Conservation (phyloP, 64 coral and sea anemone species). For the Actinia tenebrosa region DNA sequence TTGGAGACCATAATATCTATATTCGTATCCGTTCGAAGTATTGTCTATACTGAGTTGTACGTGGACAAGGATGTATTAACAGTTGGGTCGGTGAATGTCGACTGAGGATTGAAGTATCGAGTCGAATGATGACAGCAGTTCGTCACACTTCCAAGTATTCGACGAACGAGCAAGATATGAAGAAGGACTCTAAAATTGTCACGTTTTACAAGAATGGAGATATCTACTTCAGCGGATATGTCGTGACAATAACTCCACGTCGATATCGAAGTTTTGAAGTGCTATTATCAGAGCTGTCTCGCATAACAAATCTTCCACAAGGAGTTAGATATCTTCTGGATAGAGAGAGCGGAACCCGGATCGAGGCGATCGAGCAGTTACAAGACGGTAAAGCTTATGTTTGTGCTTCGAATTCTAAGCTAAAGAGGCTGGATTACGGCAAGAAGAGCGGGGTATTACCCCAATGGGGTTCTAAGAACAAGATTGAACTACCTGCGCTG, state of each 20-base stretch:
- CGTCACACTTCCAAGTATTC: conserved; percentile 17
- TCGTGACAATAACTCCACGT: conserved; percentile 74
- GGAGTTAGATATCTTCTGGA: conserved; percentile 86
- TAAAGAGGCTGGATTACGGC: conserved; percentile 80
- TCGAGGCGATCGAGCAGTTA: conserved; percentile 81
- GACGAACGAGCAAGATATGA: conserved; percentile 1
- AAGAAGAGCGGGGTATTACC: conserved; percentile 33
- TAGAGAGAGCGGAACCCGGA: conserved; percentile 55
- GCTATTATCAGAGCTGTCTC: conserved; percentile 66
- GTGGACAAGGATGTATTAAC: not conserved
- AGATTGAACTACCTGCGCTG: conserved; percentile 50
- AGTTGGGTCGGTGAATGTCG: not conserved
- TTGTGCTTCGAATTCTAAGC: conserved; percentile 73
- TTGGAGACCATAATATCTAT: not conserved
- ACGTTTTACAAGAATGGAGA: conserved; percentile 95
- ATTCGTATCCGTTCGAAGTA: not conserved
- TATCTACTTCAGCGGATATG: conserved; percentile 74
- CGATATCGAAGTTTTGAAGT: conserved; percentile 77
- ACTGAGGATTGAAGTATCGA: not conserved
- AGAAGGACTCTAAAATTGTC: conserved; percentile 56
- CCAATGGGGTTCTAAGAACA: conserved; percentile 58
- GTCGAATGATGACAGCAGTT: not conserved
- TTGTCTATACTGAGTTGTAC: not conserved
- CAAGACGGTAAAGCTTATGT: conserved; percentile 95
- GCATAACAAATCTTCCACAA: conserved; percentile 60